Evolutionary conservation across 2,888 invertebrate genomes (phyloP), one percentile per base, ranked within the genome.

Genomic region (Calephelis perditalis): DNA sequence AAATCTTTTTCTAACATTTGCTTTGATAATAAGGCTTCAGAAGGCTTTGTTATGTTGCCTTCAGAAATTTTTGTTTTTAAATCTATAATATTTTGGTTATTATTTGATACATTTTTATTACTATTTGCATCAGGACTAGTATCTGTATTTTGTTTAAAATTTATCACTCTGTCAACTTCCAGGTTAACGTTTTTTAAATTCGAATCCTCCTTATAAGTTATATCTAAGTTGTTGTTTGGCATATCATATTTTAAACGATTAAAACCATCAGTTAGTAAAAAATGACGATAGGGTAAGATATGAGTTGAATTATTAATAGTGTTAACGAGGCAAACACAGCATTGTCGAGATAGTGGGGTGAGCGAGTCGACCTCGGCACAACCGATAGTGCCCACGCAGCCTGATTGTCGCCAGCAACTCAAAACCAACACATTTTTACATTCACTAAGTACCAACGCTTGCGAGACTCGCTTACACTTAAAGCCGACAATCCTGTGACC

Each of bases 331-430:
- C 82, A 76, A 74, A 74, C 73, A 72, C 70, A 73, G 73, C 73
- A 71, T 73, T 72, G 71, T 69, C 71, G 73, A 73, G 86, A 84
- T 86, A 86, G 82, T 77, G 77, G 88, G 88, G 88, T 86, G 87
- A 87, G 82, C 86, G 82, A 78, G 70, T 78, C 84, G 87, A 86
- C 87, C 88, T 86, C 84, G 82, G 74, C 71, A 68, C 63, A 61
- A 67, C 68, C 69, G 87, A 87, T 86, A 86, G 81, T 75, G 84
- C 89, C 89, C 88, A 87, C 89, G 89, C 88, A 89, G 89, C 84
- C 89, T 77, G 86, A 83, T 85, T 87, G 89, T 88, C 89, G 87
- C 89, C 89, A 77, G 71, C 79, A 69, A 77, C 71, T 75, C 76
- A 71, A 80, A 78, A 74, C 75, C 73, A 77, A 70, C 68, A 67